These are phyloP conservation scores for Alloscopus bannaensis DNA, from an alignment of 2,888 invertebrate genomes.

Conservation along the genomic window DNA sequence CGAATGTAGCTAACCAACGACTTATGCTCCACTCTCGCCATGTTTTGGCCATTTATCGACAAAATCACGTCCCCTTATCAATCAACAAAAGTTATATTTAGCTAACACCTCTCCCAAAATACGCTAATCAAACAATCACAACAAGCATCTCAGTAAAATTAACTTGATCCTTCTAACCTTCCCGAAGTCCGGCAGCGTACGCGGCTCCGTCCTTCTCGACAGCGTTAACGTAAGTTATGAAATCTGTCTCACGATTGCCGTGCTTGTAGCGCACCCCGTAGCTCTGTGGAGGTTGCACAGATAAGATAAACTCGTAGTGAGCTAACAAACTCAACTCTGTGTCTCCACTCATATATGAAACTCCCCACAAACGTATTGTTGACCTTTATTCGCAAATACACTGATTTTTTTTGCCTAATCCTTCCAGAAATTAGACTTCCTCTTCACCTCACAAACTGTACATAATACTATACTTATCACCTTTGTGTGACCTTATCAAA, in stretches of 20 bases:
- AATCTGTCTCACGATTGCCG: constrained; percentile 91
- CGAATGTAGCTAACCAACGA: constrained; percentile 94
- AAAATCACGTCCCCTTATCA: constrained; percentile 90
- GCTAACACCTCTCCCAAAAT: too few species aligned
- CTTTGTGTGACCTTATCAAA: too few species aligned
- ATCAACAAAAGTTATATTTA: too few species aligned
- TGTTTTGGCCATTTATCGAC: constrained; percentile 96
- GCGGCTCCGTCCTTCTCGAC: constrained; percentile 96
- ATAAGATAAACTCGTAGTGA: constrained; percentile 60
- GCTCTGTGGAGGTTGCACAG: constrained; percentile 81
- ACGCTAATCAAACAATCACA: too few species aligned
- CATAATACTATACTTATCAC: too few species aligned
- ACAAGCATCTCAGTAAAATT: too few species aligned
- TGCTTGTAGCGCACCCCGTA: constrained; percentile 97
- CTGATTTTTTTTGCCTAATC: too few species aligned
- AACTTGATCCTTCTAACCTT: constrained; percentile 82
- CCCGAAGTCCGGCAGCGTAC: constrained; percentile 93
- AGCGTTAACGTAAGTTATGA: constrained; percentile 95
- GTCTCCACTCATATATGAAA: too few species aligned
- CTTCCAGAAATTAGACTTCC: too few species aligned
- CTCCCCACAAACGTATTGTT: too few species aligned
- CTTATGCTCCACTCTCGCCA: constrained; percentile 95
- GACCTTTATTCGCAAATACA: too few species aligned
- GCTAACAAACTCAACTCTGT: constrained; percentile 22
- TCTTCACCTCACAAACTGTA: not conserved